Evolutionary conservation across 2,113 vertebrate genomes (phyloP).

Genomic region (Picathartes gymnocephalus): DNA sequence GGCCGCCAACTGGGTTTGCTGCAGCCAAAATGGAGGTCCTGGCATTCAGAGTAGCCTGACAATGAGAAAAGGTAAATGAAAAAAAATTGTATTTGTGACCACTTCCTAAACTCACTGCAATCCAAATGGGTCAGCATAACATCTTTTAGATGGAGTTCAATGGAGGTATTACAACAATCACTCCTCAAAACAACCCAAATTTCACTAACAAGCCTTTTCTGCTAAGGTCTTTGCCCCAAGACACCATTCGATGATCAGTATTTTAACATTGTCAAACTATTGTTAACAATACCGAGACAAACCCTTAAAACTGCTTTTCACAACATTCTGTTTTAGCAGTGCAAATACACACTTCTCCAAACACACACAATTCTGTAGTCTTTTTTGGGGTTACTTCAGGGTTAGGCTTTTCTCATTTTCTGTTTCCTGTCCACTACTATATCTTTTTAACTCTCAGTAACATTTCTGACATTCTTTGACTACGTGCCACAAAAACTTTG

Average conservation of each 20-base stretch:
- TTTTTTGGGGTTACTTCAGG: neutral
- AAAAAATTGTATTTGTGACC: neutral
- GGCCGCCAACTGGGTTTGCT: slow-evolving; percentile 90
- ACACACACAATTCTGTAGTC: neutral
- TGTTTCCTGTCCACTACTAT: neutral
- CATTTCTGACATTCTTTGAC: neutral
- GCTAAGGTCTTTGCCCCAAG: neutral
- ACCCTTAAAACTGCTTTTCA: neutral
- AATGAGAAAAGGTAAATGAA: neutral
- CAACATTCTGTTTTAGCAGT: neutral
- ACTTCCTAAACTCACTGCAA: neutral
- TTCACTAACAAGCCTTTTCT: neutral
- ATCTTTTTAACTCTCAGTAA: neutral
- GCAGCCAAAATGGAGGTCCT: slow-evolving; percentile 97
- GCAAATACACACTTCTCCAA: neutral
- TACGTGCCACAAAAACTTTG: neutral
- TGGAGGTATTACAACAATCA: neutral
- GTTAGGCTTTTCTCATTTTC: neutral
- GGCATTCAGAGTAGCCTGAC: slow-evolving; percentile 95
- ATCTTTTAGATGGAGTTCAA: neutral
- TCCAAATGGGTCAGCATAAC: neutral
- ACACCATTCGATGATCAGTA: neutral
- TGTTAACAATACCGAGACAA: neutral
- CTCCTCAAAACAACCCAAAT: neutral
- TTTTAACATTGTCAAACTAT: neutral